Evolutionary conservation across 2,888 invertebrate species (phyloP).

Genomic region (Phortica magna): DNA sequence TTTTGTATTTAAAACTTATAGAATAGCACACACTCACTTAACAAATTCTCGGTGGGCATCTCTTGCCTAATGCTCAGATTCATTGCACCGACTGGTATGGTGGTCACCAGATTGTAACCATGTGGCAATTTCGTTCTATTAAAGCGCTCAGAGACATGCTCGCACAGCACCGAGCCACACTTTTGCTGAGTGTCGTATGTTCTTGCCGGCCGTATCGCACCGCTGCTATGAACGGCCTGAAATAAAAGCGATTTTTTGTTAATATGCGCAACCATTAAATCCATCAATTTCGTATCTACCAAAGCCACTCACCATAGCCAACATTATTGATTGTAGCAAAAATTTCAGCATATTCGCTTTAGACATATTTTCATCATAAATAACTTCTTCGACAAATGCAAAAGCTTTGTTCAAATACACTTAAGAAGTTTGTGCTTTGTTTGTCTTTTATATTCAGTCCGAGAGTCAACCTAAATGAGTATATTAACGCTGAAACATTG

Average conservation of each 20-base stretch:
- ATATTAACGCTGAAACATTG: not conserved
- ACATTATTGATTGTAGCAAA: slow-evolving; percentile 28
- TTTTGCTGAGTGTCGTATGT: slow-evolving; percentile 69
- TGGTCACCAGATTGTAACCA: slow-evolving; percentile 90
- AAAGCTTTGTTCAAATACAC: not conserved
- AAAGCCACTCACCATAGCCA: slow-evolving; percentile 11
- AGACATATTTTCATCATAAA: not conserved
- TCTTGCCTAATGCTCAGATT: slow-evolving; percentile 90
- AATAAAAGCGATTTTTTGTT: slow-evolving; percentile 12
- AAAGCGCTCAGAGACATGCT: slow-evolving; percentile 89
- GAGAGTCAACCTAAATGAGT: not conserved
- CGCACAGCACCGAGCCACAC: slow-evolving; percentile 81
- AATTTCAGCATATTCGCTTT: slow-evolving; percentile 41
- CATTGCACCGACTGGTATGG: slow-evolving; percentile 90
- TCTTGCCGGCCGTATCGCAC: slow-evolving; percentile 72
- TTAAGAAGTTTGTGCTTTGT: not conserved
- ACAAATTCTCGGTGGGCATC: slow-evolving; percentile 86
- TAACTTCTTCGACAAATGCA: not conserved
- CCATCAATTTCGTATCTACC: not conserved
- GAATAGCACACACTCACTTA: slow-evolving; percentile 81
- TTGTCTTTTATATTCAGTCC: not conserved
- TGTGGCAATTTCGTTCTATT: slow-evolving; percentile 86
- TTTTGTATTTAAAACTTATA: slow-evolving; percentile 15
- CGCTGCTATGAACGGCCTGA: slow-evolving; percentile 73
- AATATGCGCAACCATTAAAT: not conserved